Evolutionary conservation across 2,797 vertebrate species (phyloP).

Genomic region (Rhinella marina): DNA sequence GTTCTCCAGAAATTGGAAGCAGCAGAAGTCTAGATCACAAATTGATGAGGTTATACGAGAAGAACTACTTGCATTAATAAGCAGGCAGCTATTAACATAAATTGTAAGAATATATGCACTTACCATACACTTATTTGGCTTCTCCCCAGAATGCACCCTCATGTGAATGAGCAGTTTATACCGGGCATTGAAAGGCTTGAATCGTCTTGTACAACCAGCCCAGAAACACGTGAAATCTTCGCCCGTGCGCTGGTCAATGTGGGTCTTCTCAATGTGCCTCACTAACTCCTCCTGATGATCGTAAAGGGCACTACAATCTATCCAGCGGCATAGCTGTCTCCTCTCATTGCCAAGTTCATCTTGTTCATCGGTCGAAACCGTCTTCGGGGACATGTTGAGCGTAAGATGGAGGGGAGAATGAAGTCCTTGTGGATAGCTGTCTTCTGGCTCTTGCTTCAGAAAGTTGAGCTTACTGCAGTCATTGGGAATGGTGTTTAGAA

Average conservation of each 20-base stretch:
- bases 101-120: conserved; percentile 71
- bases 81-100: not conserved
- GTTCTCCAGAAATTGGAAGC: not conserved
- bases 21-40: not conserved
- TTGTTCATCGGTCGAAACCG: conserved; percentile 72
- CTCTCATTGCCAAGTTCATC: conserved; percentile 78
- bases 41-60: not conserved
- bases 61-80: not conserved
- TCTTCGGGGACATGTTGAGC: conserved; percentile 78
- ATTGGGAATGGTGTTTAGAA: conserved; percentile 79
- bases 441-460: conserved; percentile 93
- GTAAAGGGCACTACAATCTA: conserved; percentile 93
- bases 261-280: conserved; percentile 97
- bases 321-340: conserved; percentile 94
- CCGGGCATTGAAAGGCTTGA: conserved; percentile 98
- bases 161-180: conserved; percentile 99
- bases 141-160: conserved; percentile 98
- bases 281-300: conserved; percentile 98
- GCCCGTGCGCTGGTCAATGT: conserved; percentile 97
- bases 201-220: conserved; percentile 94
- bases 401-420: conserved; percentile 92
- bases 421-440: conserved; percentile 88
- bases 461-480: conserved; percentile 78
- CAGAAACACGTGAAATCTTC: conserved; percentile 99
- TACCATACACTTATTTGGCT: conserved; percentile 99